Base-by-base conservation (phyloP, 2,113 vertebrate genomes). In the Aviceda subcristata region DNA sequence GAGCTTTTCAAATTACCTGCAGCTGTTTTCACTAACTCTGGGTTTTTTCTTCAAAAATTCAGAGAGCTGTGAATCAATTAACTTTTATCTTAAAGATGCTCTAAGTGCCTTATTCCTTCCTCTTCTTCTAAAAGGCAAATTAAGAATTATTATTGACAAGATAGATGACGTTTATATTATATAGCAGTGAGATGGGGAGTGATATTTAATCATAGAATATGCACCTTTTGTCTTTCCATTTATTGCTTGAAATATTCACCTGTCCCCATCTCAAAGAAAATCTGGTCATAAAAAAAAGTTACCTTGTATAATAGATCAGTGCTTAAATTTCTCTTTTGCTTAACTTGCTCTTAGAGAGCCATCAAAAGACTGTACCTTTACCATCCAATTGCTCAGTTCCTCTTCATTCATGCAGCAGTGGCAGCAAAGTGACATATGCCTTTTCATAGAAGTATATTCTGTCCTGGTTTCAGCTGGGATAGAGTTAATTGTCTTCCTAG, bases 61-160 rank as follows among this genome's bases (percentile, higher is more conserved):
- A 62, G 90, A 90, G 77, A 91, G 93, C 77, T 84, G 73, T 85
- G 59, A 96, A 91, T 88, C 78, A 86, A 93, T 92, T 90, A 94
- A 90, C 73, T 56, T 92, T 94, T 74, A 38, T 48, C 79, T 95
- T 75, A 45, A 34, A 57, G 34, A 15, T 38, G 36, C 92, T 86
- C 82, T 39, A 63, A 43, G 38, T 95, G 21, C 53, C 63, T 50
- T 75, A 9, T 84, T 20, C 55, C 73, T 38, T 38, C 32, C 36
- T 80, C 86, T 45, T 62, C 88, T 84, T 92, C 34, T 94, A 92
- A 62, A n/a, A 86, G 26, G 16, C 77, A 77, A 89, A 74, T 94
- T 36, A 86, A 75, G 43, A 48, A 46, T 48, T 45, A n/a, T 68
- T 68, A n/a, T 26, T 48, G 66, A 48, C 34, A 68, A 48, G 66